Percentiles rank a stretch among this genome's conserved stretches.
These are phyloP conservation scores for Orthonevra nobilis DNA, from an alignment of 2,888 invertebrate genomes.

Conservation along the genomic window DNA sequence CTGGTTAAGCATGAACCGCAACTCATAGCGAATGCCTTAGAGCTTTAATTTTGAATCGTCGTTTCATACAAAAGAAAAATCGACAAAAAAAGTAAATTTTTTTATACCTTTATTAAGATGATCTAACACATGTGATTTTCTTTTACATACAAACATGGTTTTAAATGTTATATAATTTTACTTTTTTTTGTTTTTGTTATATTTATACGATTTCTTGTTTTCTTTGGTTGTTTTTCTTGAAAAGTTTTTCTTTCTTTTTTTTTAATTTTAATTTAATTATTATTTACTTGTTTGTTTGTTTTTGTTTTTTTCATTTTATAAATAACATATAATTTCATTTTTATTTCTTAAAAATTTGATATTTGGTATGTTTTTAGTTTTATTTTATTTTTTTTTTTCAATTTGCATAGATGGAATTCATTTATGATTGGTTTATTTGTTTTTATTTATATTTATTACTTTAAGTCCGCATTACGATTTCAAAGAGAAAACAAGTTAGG, in stretches of 20 bases:
- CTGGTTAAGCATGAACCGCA: too few species aligned
- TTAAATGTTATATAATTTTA: slow-evolving; percentile 70
- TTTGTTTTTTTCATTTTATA: slow-evolving; percentile 49
- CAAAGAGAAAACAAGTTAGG: slow-evolving; percentile 56
- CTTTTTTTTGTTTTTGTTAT: slow-evolving; percentile 56
- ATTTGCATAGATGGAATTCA: slow-evolving; percentile 67
- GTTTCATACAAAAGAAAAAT: neutral
- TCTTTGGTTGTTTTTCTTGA: slow-evolving; percentile 55
- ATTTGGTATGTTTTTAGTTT: slow-evolving; percentile 67
- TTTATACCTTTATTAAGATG: slow-evolving; percentile 71
- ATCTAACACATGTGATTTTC: slow-evolving; percentile 71
- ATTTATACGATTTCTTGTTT: slow-evolving; percentile 65
- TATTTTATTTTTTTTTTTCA: slow-evolving; percentile 35
- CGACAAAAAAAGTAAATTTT: slow-evolving; percentile 40
- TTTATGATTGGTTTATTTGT: slow-evolving; percentile 27
- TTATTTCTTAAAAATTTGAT: slow-evolving; percentile 68
- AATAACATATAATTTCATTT: slow-evolving; percentile 68
- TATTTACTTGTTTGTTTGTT: slow-evolving; percentile 14
- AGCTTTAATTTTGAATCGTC: too few species aligned
- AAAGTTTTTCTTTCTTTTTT: slow-evolving; percentile 56
- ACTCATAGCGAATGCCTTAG: too few species aligned
- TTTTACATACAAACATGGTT: slow-evolving; percentile 71
- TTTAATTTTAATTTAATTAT: slow-evolving; percentile 24
- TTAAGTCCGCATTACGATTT: slow-evolving; percentile 57
- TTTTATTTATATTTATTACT: slow-evolving; percentile 22